Evolutionary conservation across 2,888 invertebrate species (phyloP), one percentile per base, ranked within the genome.

Genomic region (Drosophila greeni): DNA sequence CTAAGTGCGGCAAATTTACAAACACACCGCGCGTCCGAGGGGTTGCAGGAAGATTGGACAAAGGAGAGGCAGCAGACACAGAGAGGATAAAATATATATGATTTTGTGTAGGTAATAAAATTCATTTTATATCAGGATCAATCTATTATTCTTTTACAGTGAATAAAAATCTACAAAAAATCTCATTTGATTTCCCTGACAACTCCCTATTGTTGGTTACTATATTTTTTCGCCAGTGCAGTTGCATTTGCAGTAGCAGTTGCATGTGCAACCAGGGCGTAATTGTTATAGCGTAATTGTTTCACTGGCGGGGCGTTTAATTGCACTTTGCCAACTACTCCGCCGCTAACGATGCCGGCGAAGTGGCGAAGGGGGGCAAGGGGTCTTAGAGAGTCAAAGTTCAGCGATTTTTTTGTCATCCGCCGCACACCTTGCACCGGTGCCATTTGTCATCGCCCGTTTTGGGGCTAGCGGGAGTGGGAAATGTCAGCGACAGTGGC

Each of bases 271-370:
- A 43, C 72, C 71, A 66, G 74, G 68, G 62, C 71, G 72, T 82
- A 79, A 79, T 79, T 82, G 77, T 82, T 79, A 78, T 78, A 74
- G 76, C 81, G 76, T 78, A 78, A 78, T 78, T 78, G 81, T 74
- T 81, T 76, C 81, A 80, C 80, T 80, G 61, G 74, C 74, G 47
- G 80, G 80, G 77, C 77, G 80, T 75, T 80, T 76, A 79, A 79
- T 74, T 80, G 77, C 74, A 59, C 80, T 82, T 72, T 56, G 62
- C 54, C 62, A 68, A 71, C 64, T 48, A 53, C 72, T 61, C 48
- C 48, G 52, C 49, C 45, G 51, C 61, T 58, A 51, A 65, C 43
- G 65, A 40, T 61, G 18, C 12, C 52, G 16, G 14, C 18, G 8
- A 23, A n/a, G 7, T 2, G 23, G 5, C 6, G 12, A 14, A 3